A percentile compares a stretch with the other conserved stretches of the same genome.
Conservation (phyloP, 2,797 vertebrate genomes). For the Rhinoraja longicauda region DNA sequence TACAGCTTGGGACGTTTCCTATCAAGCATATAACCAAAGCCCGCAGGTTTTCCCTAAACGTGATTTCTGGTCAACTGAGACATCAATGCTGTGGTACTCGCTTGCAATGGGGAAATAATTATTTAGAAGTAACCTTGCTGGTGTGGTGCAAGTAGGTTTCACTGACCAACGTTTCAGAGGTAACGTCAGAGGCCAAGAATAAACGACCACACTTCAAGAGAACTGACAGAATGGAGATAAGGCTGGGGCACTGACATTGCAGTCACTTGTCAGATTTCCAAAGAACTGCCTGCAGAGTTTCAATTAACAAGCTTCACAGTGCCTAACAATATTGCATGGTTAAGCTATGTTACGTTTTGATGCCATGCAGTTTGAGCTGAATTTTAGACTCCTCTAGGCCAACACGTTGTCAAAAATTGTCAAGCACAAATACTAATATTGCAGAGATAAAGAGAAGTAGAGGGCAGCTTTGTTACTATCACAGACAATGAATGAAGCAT, state of each 20-base stretch:
- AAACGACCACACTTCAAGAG: no score
- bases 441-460: neutral
- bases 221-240: neutral
- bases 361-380: neutral
- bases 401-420: neutral
- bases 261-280: neutral
- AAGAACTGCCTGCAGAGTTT: neutral
- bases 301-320: neutral
- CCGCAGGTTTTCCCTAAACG: neutral
- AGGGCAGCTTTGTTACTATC: neutral
- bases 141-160: neutral
- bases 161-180: neutral
- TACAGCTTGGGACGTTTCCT: neutral
- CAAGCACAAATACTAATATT: neutral
- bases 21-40: neutral
- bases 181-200: neutral
- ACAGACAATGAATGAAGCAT: conserved; percentile 9
- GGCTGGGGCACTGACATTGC: neutral
- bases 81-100: neutral
- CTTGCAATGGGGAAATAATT: neutral
- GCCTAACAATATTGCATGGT: no score
- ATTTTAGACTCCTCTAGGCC: neutral
- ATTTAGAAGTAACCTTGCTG: neutral
- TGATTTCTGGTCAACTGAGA: neutral
- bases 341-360: neutral